Base-by-base conservation (phyloP, 2,797 vertebrate species). In the Limnodromus scolopaceus region DNA sequence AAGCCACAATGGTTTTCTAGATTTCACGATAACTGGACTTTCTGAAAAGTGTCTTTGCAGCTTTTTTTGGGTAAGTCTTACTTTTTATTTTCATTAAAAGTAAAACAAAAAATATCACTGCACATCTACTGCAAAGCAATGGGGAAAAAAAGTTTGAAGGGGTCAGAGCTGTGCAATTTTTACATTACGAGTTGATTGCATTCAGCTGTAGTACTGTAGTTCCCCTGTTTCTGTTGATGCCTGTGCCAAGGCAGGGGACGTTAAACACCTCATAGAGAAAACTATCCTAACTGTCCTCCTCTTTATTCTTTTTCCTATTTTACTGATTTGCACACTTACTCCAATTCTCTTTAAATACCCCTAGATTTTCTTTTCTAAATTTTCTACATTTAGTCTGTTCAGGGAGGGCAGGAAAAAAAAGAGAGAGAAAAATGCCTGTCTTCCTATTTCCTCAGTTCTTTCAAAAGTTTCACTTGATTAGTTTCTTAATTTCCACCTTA, bases 151-250 rank as follows among this genome's bases (percentile, higher is more conserved):
- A 1, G 16, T 49, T 57, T 49, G 57, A 60, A 39, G 23, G 7
- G 25, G 4, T 16, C 34, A 48, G 45, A 65, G 9, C 13, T 28
- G 27, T 49, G 81, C 41, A 10, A 0, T 57, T 72, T 69, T 64
- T 34, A 18, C 12, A 3, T 7, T n/a, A n/a, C 12, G 18, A n/a
- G 49, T 1, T 2, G 45, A 2, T 2, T n/a, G 51, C 9, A 1
- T 48, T 84, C 39, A 36, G 3, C 25, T 41, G 13, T 1, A 12
- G 46, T 4, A 16, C 16, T 70, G 32, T 3, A n/a, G 53, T 23
- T 71, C 25, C 48, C 12, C 19, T 34, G 3, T 30, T 24, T 46
- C 74, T 39, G 4, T 3, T 13, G 32, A 3, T 70, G 51, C 16
- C 32, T 22, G 19, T 71, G 28, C 53, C 9, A 4, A 39, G 78